Base-by-base conservation (phyloP, 2,888 invertebrate species). In the Rhaphigaster nebulosa region DNA sequence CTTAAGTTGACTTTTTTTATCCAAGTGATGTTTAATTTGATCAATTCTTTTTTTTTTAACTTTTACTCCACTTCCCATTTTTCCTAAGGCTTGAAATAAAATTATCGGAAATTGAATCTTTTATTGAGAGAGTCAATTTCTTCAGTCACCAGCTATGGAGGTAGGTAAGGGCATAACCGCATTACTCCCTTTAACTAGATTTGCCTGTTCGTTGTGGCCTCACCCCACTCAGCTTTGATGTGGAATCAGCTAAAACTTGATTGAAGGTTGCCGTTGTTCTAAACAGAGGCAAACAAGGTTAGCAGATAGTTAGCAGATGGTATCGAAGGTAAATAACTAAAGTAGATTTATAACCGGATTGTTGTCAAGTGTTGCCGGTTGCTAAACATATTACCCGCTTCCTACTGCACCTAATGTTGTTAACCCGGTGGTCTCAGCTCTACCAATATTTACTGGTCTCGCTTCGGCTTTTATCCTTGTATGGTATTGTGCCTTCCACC, bases 101-200 rank as follows among this genome's bases (percentile, higher is more conserved):
- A n/a, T 84, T 84, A 84, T 45, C 26, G 41, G 15, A n/a, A 84
- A 84, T 84, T 50, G 84, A 84, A 84, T 84, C 84, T 84, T 84
- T 84, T 84, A 84, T 84, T 84, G 84, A 84, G 84, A 84, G 84
- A 84, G 84, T 41, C 84, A 84, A 84, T 84, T 84, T 50, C 84
- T 84, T 50, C n/a, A 76, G 65, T 65, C 15, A 29, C 15, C 29
- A 5, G 65, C 65, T 65, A 29, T 18, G 38, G 38, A 1, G 6
- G 70, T 1, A 13, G 70, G 70, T 12, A 20, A 20, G 29, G 23
- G 5, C 20, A 76, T 84, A 84, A 84, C 84, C 41, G 23, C 84
- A 84, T 84, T 84, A 84, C 84, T 41, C 15, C 84, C 45, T 45
- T 45, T 80, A 80, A 80, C 80, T 45, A 41, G 80, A 80, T 80